These are phyloP conservation scores for Neocrepidodera transversa DNA, from an alignment of 2,888 invertebrate species.

Conservation along the genomic window DNA sequence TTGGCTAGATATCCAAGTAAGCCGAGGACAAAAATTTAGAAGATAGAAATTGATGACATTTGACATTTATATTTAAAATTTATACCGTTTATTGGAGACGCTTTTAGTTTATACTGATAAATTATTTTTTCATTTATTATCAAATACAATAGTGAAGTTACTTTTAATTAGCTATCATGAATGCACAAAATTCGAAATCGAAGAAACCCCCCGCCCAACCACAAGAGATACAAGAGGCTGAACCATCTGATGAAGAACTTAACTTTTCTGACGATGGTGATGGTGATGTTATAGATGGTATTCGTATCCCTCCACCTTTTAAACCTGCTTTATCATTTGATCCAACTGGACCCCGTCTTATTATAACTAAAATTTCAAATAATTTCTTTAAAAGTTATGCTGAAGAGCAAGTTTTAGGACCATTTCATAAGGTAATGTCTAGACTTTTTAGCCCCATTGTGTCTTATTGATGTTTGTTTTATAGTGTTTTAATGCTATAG, in stretches of 20 bases:
- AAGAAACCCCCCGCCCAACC: too few relatives aligned
- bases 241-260: slow-evolving; percentile 41
- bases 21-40: too few relatives aligned
- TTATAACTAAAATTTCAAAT: slow-evolving; percentile 91
- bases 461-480: slow-evolving; percentile 54
- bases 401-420: slow-evolving; percentile 82
- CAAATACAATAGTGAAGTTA: too few relatives aligned
- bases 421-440: slow-evolving; percentile 93
- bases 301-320: slow-evolving; percentile 78
- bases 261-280: slow-evolving; percentile 66
- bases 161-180: too few relatives aligned
- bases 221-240: too few relatives aligned
- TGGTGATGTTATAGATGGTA: slow-evolving; percentile 79
- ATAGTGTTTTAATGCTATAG: slow-evolving; percentile 94
- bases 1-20: too few relatives aligned
- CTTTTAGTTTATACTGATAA: too few relatives aligned
- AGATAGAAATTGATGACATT: too few relatives aligned
- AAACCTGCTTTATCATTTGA: slow-evolving; percentile 75
- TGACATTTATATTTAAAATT: too few relatives aligned
- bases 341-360: slow-evolving; percentile 76
- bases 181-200: too few relatives aligned
- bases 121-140: too few relatives aligned
- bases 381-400: slow-evolving; percentile 98
- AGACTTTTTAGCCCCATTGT: neutral
- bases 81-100: too few relatives aligned